Conservation (phyloP, 2,113 vertebrate species). For the Pelusios castaneus region DNA sequence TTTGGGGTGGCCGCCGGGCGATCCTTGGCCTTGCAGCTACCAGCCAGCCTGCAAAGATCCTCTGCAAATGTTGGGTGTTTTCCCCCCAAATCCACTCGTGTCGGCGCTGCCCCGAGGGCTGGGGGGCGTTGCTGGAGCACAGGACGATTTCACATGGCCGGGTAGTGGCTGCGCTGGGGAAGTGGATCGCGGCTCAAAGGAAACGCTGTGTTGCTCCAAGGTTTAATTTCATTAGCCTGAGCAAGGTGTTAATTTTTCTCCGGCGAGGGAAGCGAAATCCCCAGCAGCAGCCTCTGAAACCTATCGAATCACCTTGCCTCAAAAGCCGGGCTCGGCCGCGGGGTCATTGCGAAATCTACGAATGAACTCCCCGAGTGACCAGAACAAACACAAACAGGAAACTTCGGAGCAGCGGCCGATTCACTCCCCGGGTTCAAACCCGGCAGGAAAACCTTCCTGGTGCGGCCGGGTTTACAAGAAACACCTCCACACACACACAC, state of each 20-base stretch:
- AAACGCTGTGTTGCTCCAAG: not conserved
- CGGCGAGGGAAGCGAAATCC: not conserved
- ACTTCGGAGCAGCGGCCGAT: not conserved
- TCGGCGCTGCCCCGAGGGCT: slow-evolving; percentile 24
- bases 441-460: too few relatives aligned
- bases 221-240: slow-evolving; percentile 15
- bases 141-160: not conserved
- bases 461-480: too few relatives aligned
- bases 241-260: not conserved
- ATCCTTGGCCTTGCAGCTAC: too few relatives aligned
- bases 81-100: not conserved
- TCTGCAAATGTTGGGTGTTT: too few relatives aligned
- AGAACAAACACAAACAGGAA: not conserved
- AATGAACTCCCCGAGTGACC: not conserved
- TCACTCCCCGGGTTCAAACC: too few relatives aligned
- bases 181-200: not conserved
- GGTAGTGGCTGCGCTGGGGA: too few relatives aligned
- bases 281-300: not conserved
- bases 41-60: not conserved
- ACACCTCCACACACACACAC: too few relatives aligned
- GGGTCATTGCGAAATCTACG: not conserved
- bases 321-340: too few relatives aligned
- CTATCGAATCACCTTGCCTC: not conserved
- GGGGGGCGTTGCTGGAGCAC: not conserved
- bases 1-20: not conserved